Conservation (phyloP, 2,888 invertebrate species). For the Taenaris catops region DNA sequence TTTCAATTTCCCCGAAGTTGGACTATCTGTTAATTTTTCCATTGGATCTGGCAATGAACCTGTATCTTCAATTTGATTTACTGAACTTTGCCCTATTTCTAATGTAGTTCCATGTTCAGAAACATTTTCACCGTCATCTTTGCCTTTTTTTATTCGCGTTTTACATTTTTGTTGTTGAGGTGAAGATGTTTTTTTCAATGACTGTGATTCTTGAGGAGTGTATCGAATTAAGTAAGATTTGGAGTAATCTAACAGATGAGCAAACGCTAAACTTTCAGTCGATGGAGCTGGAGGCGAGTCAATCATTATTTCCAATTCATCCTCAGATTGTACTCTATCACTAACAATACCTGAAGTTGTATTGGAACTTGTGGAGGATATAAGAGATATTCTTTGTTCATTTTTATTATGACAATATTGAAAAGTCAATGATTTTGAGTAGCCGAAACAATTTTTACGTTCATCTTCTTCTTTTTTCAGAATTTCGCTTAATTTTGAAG, state of each 20-base stretch:
- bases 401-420: slow-evolving; percentile 82
- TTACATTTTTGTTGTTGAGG: slow-evolving; percentile 57
- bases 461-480: slow-evolving; percentile 90
- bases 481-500: slow-evolving; percentile 90
- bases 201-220: slow-evolving; percentile 42
- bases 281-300: slow-evolving; percentile 92
- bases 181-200: slow-evolving; percentile 55
- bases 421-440: slow-evolving; percentile 82
- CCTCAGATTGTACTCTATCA: slow-evolving; percentile 96
- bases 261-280: slow-evolving; percentile 90
- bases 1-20: slow-evolving; percentile 78
- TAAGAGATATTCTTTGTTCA: slow-evolving; percentile 93
- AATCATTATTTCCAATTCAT: slow-evolving; percentile 94
- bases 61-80: slow-evolving; percentile 49
- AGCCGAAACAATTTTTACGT: slow-evolving; percentile 86
- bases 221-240: slow-evolving; percentile 62
- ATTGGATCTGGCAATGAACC: slow-evolving; percentile 59
- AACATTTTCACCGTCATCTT: slow-evolving; percentile 45
- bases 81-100: slow-evolving; percentile 37
- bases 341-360: slow-evolving; percentile 98
- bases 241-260: slow-evolving; percentile 85
- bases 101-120: slow-evolving; percentile 38
- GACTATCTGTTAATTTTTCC: slow-evolving; percentile 77
- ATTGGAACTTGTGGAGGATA: slow-evolving; percentile 96
- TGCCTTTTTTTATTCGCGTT: slow-evolving; percentile 44